These are phyloP conservation scores for Lasioglossum figueresi DNA, from an alignment of 2,888 invertebrate species.

Conservation along the genomic window DNA sequence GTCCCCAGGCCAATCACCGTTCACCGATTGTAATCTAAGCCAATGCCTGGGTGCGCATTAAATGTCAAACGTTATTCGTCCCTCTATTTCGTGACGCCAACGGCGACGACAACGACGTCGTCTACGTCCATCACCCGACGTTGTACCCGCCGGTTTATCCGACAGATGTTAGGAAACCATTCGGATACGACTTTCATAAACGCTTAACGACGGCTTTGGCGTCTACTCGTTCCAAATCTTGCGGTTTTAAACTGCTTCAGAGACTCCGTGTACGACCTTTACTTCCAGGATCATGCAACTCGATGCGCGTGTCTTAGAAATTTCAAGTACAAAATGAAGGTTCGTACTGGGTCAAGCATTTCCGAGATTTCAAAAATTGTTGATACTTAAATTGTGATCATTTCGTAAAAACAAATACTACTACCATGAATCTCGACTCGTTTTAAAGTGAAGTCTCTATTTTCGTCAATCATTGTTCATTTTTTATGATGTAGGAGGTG, in stretches of 20 bases:
- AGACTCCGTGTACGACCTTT: not conserved
- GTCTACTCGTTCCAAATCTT: conserved; percentile 35
- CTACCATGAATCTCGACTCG: too few species aligned
- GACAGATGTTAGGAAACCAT: conserved; percentile 67
- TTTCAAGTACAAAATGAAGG: not conserved
- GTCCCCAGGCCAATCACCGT: conserved; percentile 69
- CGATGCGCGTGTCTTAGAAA: not conserved
- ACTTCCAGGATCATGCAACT: not conserved
- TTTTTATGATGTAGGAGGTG: too few species aligned
- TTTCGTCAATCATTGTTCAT: too few species aligned
- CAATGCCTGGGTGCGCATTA: conserved; percentile 77
- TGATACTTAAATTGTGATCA: too few species aligned
- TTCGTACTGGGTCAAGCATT: too few species aligned
- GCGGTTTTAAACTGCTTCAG: conserved; percentile 18
- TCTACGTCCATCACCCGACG: conserved; percentile 32
- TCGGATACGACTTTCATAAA: conserved; percentile 69
- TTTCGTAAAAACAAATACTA: too few species aligned
- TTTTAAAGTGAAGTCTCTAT: too few species aligned
- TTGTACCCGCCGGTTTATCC: conserved; percentile 32
- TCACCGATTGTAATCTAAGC: conserved; percentile 75
- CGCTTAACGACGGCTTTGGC: conserved; percentile 57
- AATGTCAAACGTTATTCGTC: conserved; percentile 80
- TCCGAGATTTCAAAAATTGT: too few species aligned
- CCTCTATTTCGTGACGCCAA: conserved; percentile 69
- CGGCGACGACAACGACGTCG: conserved; percentile 58